Evolutionary conservation across 2,888 invertebrate species (phyloP), one percentile per base, ranked within the genome.

Genomic region (Leucophenga montana): DNA sequence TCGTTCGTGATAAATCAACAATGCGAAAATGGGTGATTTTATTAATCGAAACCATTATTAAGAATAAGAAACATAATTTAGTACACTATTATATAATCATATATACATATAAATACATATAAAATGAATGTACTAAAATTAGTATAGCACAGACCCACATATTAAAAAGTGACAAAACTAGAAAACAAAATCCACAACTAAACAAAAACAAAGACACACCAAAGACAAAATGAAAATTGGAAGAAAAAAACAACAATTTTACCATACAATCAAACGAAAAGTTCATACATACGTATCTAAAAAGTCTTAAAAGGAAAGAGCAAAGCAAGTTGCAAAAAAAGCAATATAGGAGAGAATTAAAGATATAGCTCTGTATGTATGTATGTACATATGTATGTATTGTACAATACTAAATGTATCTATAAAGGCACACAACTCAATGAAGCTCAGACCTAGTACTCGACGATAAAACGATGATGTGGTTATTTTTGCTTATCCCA

Each of bases 401-500:
- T 39, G 8, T 39, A 39, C 9, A 39, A 39, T 39, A 8, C 8
- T 39, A 39, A 39, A 39, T 8, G 39, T 1, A 39, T 39, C 1
- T 39, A 39, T 39, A 39, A 39, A 39, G 11, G 39, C 39, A 8
- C 11, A 39, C 39, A 39, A 39, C 8, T 39, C 39, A 39, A 39
- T 11, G 39, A 39, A 39, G 39, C 39, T 8, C 39, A 39, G 39
- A 27, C 27, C 27, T 27, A 27, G 27, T 27, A 27, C 27, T 27
- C 27, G 27, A 22, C 54, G 22, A 27, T 57, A 27, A n/a, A 22
- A 57, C 57, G 57, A 57, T 57, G 57, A 57, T 57, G 57, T 62
- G 33, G 44, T 64, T 14, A 18, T 39, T 48, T 39, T 39, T 27
- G 27, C 27, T 27, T 27, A 27, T 11, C 39, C 11, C 39, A 39